Evolutionary conservation across 2,888 invertebrate species (phyloP).

Genomic region (Cataglyphis altisquamis): DNA sequence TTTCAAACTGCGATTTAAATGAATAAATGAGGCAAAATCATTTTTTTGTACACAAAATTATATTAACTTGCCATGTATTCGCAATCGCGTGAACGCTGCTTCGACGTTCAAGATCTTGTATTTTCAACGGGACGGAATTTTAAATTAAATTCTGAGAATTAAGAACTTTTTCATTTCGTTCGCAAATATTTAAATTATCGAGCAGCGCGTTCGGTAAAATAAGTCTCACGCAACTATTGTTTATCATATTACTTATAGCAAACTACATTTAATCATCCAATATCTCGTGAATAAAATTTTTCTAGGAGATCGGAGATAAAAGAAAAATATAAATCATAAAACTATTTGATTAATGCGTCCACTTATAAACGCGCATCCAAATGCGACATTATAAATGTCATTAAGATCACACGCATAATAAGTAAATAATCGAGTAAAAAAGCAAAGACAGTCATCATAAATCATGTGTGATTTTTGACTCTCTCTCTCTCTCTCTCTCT

Average conservation of each 20-base stretch:
- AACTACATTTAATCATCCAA: not conserved
- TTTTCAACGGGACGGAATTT: not conserved
- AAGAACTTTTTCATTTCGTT: not conserved
- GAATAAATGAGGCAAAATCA: not conserved
- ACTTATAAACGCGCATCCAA: not conserved
- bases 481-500: too few relatives aligned
- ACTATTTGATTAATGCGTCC: slow-evolving; percentile 12
- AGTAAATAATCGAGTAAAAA: not conserved
- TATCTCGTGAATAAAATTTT: not conserved
- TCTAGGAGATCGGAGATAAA: not conserved
- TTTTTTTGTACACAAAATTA: not conserved
- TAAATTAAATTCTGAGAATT: not conserved
- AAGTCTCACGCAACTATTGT: not conserved
- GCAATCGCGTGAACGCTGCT: not conserved
- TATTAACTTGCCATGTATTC: not conserved
- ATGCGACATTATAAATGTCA: not conserved
- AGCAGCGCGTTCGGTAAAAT: not conserved
- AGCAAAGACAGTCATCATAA: not conserved
- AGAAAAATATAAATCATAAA: not conserved
- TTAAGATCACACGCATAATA: not conserved
- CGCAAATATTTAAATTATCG: not conserved
- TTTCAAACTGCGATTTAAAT: not conserved
- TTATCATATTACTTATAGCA: not conserved
- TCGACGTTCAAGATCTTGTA: not conserved
- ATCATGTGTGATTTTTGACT: slow-evolving; percentile 5